Base-by-base conservation (phyloP, 2,888 invertebrate species). In the Lithophane leautieri region DNA sequence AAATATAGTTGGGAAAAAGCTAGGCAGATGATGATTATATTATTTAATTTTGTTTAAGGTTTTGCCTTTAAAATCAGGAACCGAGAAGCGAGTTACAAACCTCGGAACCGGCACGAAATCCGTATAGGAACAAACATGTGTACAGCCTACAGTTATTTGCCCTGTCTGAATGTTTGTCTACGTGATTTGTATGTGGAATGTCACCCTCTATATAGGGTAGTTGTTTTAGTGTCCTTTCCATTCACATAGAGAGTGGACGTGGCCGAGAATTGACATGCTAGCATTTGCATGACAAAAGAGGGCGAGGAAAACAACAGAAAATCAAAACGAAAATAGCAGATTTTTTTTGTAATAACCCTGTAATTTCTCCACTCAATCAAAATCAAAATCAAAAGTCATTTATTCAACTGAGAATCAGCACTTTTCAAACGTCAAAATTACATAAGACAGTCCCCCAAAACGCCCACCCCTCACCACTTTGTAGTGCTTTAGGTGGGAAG, bases 161-260 rank as follows among this genome's bases (percentile, higher is more conserved):
- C 42, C 44, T 66, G 79, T 75, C 75, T 70, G 65, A 40, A 28
- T 79, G 79, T 79, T 75, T 79, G 79, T 42, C 14, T 54, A 79
- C 79, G 79, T 79, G 79, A 79, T 75, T 75, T 79, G 79, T 79
- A 58, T 79, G 65, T 54, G 69, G 75, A 75, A 68, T 74, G 50
- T 22, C 54, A 50, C 74, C 52, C 63, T 63, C 34, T 56, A 6
- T 50, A 19, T 22, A 19, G 22, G 54, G 54, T 66, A 61, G 65
- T 75, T 79, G 63, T 78, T 62, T 67, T 56, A 72, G 25, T n/a
- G 52, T 25, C 25, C 50, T 58, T 50, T 8, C 22, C 42, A 50
- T 78, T 66, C 61, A 65, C 50, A 50, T 62, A 44, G 42, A 44
- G 42, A 12, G 66, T 44, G 62, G 67, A 78, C 62, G 47, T 68